phyloP scores from a whole-genome alignment of 2,797 vertebrate genomes.

The Coracias cyanogaster region DNA sequence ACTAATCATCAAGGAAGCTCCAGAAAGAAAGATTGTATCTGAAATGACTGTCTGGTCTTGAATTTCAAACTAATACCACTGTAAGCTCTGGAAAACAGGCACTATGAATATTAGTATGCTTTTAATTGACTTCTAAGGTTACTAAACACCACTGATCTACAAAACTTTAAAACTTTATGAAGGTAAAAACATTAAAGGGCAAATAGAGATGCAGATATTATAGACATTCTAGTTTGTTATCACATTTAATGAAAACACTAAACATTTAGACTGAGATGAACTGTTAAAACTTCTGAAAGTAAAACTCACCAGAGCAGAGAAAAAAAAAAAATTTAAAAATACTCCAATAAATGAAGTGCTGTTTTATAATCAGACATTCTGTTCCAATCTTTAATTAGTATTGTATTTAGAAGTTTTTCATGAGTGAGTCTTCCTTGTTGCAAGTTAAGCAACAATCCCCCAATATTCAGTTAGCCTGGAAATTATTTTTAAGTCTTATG shows the following conservation, averaged over 20 bases:
- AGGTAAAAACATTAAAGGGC: background rate
- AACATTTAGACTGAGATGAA: background rate
- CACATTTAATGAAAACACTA: background rate
- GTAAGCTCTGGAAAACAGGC: background rate
- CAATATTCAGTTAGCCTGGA: background rate
- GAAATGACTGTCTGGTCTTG: background rate
- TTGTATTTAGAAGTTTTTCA: background rate
- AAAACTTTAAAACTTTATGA: background rate
- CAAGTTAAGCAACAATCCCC: background rate
- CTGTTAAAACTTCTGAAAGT: background rate
- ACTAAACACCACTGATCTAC: background rate
- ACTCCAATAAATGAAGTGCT: background rate
- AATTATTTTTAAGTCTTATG: background rate
- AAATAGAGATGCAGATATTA: background rate
- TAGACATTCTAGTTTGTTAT: background rate
- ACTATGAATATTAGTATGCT: background rate
- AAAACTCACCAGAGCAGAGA: background rate
- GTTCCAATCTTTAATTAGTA: background rate
- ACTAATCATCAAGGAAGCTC: background rate
- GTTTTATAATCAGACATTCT: background rate
- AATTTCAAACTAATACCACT: background rate
- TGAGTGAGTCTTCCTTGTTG: background rate
- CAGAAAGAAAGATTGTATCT: background rate
- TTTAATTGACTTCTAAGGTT: background rate
- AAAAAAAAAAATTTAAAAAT: background rate